Evolutionary conservation across 2,797 vertebrate genomes (phyloP), one percentile per base, ranked within the genome.

Genomic region (Scolopax bukidnonensis): DNA sequence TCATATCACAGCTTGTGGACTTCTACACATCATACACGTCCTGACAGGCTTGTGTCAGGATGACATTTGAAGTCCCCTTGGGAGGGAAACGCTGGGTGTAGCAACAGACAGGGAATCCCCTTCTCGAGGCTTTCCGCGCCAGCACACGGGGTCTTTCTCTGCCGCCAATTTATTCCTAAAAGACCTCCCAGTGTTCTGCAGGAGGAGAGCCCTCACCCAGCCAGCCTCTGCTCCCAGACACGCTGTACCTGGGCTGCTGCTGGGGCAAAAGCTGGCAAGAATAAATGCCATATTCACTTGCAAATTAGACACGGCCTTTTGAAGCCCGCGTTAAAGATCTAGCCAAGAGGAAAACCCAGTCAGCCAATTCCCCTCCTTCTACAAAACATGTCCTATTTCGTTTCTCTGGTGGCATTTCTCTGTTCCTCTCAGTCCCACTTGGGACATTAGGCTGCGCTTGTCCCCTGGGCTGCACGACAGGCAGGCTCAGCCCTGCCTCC

Each of bases 211-310:
- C 38, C 59, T 57, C 53, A 36, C 36, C 65, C 57, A 74, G 45
- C 27, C 38, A 74, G 33, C n/a, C 70, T 71, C 74, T 59, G 43
- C 48, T 23, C 59, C n/a, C 43, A 78, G 56, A 65, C 57, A 24
- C 3, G 3, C 33, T 13, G 48, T 81, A 91, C 85, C 70, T 86
- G 75, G 74, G 68, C 90, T 85, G 60, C 81, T 67, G 48, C 1
- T 0, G 41, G 41, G 41, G 70, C 73, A 70, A 33, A 60, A 76
- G 41, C 61, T 70, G 87, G 38, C 41, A 71, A 6, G 21, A 68
- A 85, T 28, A 77, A 95, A 90, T 48, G 67, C 33, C 67, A 27
- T 20, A 70, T 65, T 87, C 84, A 69, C 40, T 86, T 78, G 64
- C 68, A 85, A 90, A 93, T 79, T 73, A 92, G 92, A 77, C 30